Conservation (phyloP, 1,140 invertebrate species). For the Drosophila bocqueti region DNA sequence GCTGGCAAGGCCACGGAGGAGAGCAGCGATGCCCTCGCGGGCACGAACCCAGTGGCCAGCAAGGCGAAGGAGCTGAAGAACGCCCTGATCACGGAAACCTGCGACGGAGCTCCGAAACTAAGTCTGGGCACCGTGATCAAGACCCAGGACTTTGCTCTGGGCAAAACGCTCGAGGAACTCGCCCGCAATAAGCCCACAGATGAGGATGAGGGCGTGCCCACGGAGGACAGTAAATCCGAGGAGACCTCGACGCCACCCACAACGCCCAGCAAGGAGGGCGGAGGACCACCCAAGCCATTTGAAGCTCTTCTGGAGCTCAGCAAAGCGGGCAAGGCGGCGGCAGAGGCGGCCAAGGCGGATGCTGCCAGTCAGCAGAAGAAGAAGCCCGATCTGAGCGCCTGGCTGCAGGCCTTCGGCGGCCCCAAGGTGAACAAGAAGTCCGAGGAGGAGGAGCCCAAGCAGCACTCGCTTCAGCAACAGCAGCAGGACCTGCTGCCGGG, state of each 20-base stretch:
- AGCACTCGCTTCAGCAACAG: slow-evolving; percentile 10
- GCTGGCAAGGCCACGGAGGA: slow-evolving; percentile 72
- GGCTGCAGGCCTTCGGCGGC: slow-evolving; percentile 95
- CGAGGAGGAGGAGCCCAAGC: slow-evolving; percentile 83
- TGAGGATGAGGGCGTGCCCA: slow-evolving; percentile 52
- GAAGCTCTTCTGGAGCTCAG: slow-evolving; percentile 69
- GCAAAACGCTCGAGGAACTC: slow-evolving; percentile 86
- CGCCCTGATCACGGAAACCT: slow-evolving; percentile 86
- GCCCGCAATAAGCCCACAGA: slow-evolving; percentile 83
- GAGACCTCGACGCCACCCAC: slow-evolving; percentile 24
- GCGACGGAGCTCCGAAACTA: slow-evolving; percentile 90
- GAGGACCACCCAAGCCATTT: slow-evolving; percentile 50
- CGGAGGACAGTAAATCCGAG: slow-evolving; percentile 54
- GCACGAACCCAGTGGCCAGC: slow-evolving; percentile 71
- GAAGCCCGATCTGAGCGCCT: slow-evolving; percentile 94
- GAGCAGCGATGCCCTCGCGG: slow-evolving; percentile 51
- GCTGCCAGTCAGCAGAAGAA: slow-evolving; percentile 84
- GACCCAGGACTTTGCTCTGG: slow-evolving; percentile 87
- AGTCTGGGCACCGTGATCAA: slow-evolving; percentile 92
- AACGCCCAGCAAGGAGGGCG: slow-evolving; percentile 38
- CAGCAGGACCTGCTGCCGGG: slow-evolving; percentile 16
- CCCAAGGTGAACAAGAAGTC: slow-evolving; percentile 87
- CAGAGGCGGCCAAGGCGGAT: slow-evolving; percentile 29
- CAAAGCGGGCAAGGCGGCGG: slow-evolving; percentile 26
- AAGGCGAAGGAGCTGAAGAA: slow-evolving; percentile 87